Evolutionary conservation across 2,797 vertebrate genomes (phyloP), one percentile per base, ranked within the genome.

Genomic region (Heteromormyrus szaboi): DNA sequence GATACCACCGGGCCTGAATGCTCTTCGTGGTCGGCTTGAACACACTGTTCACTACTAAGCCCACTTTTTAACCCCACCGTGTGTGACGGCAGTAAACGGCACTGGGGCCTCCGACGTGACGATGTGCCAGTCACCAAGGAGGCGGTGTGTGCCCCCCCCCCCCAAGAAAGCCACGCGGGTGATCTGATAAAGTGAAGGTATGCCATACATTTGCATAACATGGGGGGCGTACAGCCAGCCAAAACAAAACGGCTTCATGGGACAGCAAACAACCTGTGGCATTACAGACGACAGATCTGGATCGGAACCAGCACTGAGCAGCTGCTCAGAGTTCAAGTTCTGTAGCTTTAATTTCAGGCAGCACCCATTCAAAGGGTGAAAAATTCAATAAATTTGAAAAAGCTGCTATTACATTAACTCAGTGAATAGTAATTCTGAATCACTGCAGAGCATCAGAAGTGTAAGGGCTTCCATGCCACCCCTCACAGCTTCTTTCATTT

Each of bases 121-220:
- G 37, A 79, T 44, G 4, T 8, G 37, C 72, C 41, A 17, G 72
- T 79, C 37, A 41, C 72, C 72, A 9, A 19, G 22, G 4, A 17
- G 11, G 12, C 0, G 12, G 29, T 33, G 12, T 1, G 29, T 41
- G 41, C 41, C 41, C 41, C 41, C 37, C 37, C 25, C 50, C 22
- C 29, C 48, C 29, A 2, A 54, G 29, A 86, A 86, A 1, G 29
- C 85, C 85, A 56, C 22, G 6, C 29, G 2, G 22, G 51, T 4
- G 11, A 86, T 86, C 50, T 33, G 51, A 86, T 56, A 86, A 86
- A 56, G 17, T n/a, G 25, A 86, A 86, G 48, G 85, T 41, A 56
- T 86, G 85, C 29, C 51, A 86, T 51, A 56, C 29, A 56, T 37
- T 33, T 53, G 5, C 29, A 17, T 56, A 14, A 86, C 37, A 25